A percentile compares a stretch with the other conserved stretches of the same genome.
Conservation (phyloP, 2,888 invertebrate genomes). For the Chironomus tentans region DNA sequence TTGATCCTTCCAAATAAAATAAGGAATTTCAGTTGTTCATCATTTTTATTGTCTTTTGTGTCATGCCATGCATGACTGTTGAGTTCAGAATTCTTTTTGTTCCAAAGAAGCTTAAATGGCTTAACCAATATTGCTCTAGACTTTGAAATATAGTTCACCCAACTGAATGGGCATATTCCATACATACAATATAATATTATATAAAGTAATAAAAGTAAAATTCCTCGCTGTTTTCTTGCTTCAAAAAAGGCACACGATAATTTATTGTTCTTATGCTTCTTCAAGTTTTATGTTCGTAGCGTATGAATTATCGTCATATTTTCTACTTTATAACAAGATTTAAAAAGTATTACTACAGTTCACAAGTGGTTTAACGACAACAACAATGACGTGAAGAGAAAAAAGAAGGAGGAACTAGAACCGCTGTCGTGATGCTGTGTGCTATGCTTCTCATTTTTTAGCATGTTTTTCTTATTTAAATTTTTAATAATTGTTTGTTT, state of each 20-base stretch:
- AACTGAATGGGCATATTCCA: too few species aligned
- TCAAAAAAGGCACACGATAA: constrained; percentile 9
- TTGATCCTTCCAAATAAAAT: constrained; percentile 12
- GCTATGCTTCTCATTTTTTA: background rate
- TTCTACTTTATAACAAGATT: constrained; percentile 26
- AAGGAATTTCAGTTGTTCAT: background rate
- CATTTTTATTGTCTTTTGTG: too few species aligned
- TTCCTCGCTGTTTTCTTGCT: background rate
- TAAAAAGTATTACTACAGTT: constrained; percentile 24
- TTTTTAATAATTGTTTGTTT: too few species aligned
- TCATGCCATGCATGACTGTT: background rate
- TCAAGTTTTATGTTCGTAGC: constrained; percentile 22
- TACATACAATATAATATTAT: too few species aligned
- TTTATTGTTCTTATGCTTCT: constrained; percentile 26
- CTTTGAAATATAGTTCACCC: too few species aligned
- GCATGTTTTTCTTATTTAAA: too few species aligned
- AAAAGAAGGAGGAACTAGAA: background rate
- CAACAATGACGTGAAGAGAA: background rate
- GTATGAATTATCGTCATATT: constrained; percentile 26
- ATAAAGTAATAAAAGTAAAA: constrained; percentile 27
- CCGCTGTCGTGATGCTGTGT: background rate
- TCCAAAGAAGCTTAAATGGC: constrained; percentile 13
- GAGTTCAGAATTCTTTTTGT: background rate
- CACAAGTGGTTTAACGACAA: constrained; percentile 15
- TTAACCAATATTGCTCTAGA: constrained; percentile 8